Base-by-base conservation (phyloP, 2,888 invertebrate species). In the Zonitis immaculata region DNA sequence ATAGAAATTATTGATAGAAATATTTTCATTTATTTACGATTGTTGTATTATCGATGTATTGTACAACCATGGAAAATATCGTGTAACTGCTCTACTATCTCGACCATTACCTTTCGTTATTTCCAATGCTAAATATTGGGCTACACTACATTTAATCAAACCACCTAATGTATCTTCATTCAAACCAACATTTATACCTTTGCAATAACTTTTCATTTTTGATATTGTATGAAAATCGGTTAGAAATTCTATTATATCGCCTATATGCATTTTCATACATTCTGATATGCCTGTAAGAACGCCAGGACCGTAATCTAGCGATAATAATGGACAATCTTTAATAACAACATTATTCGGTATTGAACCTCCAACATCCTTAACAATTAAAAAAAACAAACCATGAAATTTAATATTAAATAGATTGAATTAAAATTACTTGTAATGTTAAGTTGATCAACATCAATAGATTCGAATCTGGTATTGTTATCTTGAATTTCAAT, bases 111-210 rank as follows among this genome's bases (percentile, higher is more conserved):
- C 93, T 51, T 92, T 79, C 0, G 94, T 91, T 71, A 99, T 88
- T 79, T 99, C 98, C 72, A 97, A 78, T 1, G 98, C 95, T 48
- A 97, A 82, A 75, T 89, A 92, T 74, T 93, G 92, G 0, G 97
- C 94, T 43, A 98, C 85, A 20, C 94, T 95, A 39, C 96, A 95
- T 77, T 99, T 99, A 49, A 99, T 82, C 46, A 95, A 91, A 1
- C 96, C 96, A 1, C 98, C 98, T 22, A 99, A 78, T 0, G 97
- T 96, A 74, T 98, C 97, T 75, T 97, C 96, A 73, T 95, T 93
- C 54, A 95, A 77, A 52, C 92, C 79, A 57, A 82, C 78, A 20
- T 76, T 74, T 48, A 78, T 77, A 4, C 86, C 87, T 74, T 87
- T 88, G 68, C 82, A 82, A 68, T 85, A 87, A 66, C 84, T 87